Conservation (phyloP, 2,888 invertebrate genomes). For the Melieria picta region DNA sequence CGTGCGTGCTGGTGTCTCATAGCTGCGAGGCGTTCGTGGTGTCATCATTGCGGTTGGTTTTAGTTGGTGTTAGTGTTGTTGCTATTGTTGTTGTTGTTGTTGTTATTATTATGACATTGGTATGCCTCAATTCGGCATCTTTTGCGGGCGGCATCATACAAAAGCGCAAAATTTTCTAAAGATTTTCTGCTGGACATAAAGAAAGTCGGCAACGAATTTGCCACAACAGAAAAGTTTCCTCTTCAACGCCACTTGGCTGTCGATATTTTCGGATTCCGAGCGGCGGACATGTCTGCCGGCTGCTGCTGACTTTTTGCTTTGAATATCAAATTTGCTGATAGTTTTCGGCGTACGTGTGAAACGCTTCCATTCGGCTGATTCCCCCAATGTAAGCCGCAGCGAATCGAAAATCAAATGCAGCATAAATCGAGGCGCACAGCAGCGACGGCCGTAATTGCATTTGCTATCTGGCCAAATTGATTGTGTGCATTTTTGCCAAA, state of each 20-base stretch:
- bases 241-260: too few species aligned
- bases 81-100: neutral
- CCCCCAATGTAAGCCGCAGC: too few species aligned
- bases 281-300: too few species aligned
- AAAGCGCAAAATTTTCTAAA: conserved; percentile 23
- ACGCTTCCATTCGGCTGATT: neutral
- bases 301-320: neutral
- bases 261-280: too few species aligned
- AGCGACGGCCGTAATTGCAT: conserved; percentile 21
- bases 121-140: too few species aligned
- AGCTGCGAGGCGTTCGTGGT: neutral
- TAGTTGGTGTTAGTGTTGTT: too few species aligned
- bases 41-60: neutral
- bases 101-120: too few species aligned
- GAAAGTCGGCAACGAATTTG: too few species aligned
- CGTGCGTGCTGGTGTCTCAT: conserved; percentile 1
- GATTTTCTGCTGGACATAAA: neutral
- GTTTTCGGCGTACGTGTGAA: conserved; percentile 29
- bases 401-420: too few species aligned
- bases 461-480: conserved; percentile 26
- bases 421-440: too few species aligned
- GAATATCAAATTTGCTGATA: conserved; percentile 28
- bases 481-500: conserved; percentile 19
- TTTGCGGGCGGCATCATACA: neutral
- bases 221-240: too few species aligned